A percentile compares a stretch with the other conserved stretches of the same genome.
phyloP scores from a whole-genome alignment of 2,888 invertebrate genomes.

The Apamea epomidion region DNA sequence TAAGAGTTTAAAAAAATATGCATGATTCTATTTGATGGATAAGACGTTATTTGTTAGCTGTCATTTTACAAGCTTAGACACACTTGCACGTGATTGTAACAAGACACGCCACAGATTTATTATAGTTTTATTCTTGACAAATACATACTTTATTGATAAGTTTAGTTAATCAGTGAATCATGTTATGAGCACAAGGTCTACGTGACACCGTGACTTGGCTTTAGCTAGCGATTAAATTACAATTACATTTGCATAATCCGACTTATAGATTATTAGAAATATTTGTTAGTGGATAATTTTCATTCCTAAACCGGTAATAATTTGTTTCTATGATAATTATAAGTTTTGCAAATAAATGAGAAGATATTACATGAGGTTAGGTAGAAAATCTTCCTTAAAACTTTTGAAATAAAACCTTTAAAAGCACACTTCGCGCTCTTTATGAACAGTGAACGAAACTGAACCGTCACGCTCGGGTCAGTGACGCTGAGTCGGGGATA shows the following conservation, averaged over 20 bases:
- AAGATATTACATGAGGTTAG: neutral
- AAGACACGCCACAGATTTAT: conserved; percentile 20
- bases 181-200: conserved; percentile 54
- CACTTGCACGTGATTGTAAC: conserved; percentile 25
- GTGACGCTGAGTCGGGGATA: too few species aligned
- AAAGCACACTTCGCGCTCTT: too few species aligned
- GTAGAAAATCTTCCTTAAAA: neutral
- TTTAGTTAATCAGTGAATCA: conserved; percentile 54
- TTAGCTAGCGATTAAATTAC: conserved; percentile 51
- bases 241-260: conserved; percentile 61
- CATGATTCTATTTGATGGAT: conserved; percentile 1
- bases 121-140: conserved; percentile 42
- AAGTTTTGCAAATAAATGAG: conserved; percentile 12
- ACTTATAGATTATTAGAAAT: conserved; percentile 39
- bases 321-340: conserved; percentile 6
- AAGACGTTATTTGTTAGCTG: neutral
- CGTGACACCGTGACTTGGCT: conserved; percentile 33
- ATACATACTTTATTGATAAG: conserved; percentile 38
- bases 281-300: conserved; percentile 29
- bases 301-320: conserved; percentile 16
- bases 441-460: too few species aligned
- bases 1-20: neutral
- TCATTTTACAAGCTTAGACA: conserved; percentile 6
- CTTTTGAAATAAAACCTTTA: too few species aligned
- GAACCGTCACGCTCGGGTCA: too few species aligned